Conservation (phyloP, 2,888 invertebrate genomes). For the Agonopterix subpropinquella region DNA sequence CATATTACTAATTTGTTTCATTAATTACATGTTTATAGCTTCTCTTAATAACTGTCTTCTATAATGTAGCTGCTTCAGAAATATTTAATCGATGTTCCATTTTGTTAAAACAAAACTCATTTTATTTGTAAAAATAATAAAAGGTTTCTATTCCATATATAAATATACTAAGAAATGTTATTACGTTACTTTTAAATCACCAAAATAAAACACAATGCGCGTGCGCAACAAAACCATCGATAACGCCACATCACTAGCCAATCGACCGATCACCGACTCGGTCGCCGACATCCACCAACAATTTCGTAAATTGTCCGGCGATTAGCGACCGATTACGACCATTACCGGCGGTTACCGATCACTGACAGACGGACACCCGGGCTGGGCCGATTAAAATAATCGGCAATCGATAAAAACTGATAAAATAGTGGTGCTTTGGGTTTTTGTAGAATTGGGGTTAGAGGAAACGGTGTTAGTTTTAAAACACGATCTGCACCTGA, state of each 20-base stretch:
- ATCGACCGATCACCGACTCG: slow-evolving; percentile 51
- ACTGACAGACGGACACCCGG: slow-evolving; percentile 58
- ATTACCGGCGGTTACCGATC: slow-evolving; percentile 36
- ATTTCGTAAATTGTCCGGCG: slow-evolving; percentile 74
- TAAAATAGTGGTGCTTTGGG: slow-evolving; percentile 35
- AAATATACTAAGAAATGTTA: too few relatives aligned
- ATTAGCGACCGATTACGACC: slow-evolving; percentile 73
- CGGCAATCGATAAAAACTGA: slow-evolving; percentile 70
- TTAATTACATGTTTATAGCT: too few relatives aligned
- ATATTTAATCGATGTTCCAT: too few relatives aligned
- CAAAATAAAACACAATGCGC: background rate
- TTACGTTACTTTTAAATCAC: too few relatives aligned
- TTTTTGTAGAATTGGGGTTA: too few relatives aligned
- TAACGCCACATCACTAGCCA: slow-evolving; percentile 45
- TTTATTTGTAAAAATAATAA: too few relatives aligned
- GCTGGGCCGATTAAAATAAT: slow-evolving; percentile 72
- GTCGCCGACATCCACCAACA: slow-evolving; percentile 72
- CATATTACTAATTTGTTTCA: too few relatives aligned
- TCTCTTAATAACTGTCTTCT: too few relatives aligned
- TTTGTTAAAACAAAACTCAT: too few relatives aligned
- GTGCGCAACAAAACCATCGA: slow-evolving; percentile 25
- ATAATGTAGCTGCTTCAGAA: too few relatives aligned
- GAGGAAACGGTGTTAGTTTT: background rate
- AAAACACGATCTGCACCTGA: background rate
- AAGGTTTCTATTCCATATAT: too few relatives aligned